Evolutionary conservation across 2,797 vertebrate species (phyloP), one percentile per base, ranked within the genome.

Genomic region (Anguilla marmorata): DNA sequence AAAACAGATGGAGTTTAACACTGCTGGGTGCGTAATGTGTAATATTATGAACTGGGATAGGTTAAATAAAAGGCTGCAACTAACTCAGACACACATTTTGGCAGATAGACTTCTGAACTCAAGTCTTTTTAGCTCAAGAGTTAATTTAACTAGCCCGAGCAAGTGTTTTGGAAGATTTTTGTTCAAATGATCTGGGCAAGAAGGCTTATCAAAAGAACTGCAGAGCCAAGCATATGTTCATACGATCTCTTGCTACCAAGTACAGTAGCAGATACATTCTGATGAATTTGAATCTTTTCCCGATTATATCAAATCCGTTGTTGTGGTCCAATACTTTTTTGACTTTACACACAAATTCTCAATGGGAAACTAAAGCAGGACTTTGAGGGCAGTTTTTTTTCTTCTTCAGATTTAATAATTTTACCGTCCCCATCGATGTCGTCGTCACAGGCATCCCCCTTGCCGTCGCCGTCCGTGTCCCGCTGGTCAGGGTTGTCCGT

Each of bases 391-490:
- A 27, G n/a, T 6, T 69, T 69, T 56, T 19, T 69, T 63, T 21
- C 19, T 24, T 5, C 41, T 45, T 45, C 41, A 45, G 41, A 45
- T 45, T 45, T 45, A 45, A 45, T 45, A 45, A 45, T n/a, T 45
- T 82, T 89, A 99, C 98, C 97, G 16, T 99, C 99, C 86, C 97
- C 98, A 90, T 99, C 99, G 95, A 98, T 99, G 93, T 99, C 99
- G 66, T 98, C 96, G 87, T 99, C 99, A 87, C 99, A 99, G 84
- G 97, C 97, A 8, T 99, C 98, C 89, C 99, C 99, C 89, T 95
- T 95, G 48, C 98, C 98, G 0, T 99, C 98, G 74, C 94, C 90
- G 90, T 99, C 99, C 0, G 97, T 99, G 89, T 99, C 99, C 63
- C 91, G 96, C 93, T 99, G 99, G 90, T 96, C 96, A 1, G 97